phyloP scores from a whole-genome alignment of 2,797 vertebrate genomes.

The Falco naumanni region DNA sequence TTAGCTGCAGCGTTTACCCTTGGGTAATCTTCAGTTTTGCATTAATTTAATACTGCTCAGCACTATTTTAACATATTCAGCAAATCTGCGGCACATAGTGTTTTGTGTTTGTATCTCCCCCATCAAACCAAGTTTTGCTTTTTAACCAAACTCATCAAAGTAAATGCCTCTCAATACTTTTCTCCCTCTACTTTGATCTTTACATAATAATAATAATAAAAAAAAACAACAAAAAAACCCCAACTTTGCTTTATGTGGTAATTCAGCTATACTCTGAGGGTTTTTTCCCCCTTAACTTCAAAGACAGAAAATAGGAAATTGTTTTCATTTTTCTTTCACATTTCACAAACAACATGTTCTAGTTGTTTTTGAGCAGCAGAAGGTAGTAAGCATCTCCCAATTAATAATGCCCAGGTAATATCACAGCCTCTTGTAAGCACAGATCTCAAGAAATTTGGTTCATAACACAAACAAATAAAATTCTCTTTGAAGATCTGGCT shows the following conservation, averaged over 20 bases:
- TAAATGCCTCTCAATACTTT: constrained; percentile 24
- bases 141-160: constrained; percentile 65
- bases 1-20: constrained; percentile 76
- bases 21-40: constrained; percentile 77
- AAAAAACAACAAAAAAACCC: too few relatives aligned
- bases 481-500: constrained; percentile 52
- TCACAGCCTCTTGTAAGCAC: background rate
- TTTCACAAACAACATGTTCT: constrained; percentile 19
- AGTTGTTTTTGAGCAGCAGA: constrained; percentile 33
- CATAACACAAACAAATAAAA: constrained; percentile 25
- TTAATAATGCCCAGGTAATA: constrained; percentile 54
- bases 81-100: constrained; percentile 39
- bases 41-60: constrained; percentile 73
- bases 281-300: constrained; percentile 51
- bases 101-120: constrained; percentile 51
- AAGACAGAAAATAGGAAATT: constrained; percentile 59
- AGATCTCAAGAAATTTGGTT: constrained; percentile 28
- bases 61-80: constrained; percentile 73
- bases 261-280: constrained; percentile 29
- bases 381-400: constrained; percentile 38
- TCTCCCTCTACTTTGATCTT: constrained; percentile 56
- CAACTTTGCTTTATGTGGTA: constrained; percentile 32
- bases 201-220: background rate
- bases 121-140: constrained; percentile 61
- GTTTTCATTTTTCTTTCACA: constrained; percentile 53